Evolutionary conservation across 2,888 invertebrate genomes (phyloP).

Genomic region (Folsomia manolachei): DNA sequence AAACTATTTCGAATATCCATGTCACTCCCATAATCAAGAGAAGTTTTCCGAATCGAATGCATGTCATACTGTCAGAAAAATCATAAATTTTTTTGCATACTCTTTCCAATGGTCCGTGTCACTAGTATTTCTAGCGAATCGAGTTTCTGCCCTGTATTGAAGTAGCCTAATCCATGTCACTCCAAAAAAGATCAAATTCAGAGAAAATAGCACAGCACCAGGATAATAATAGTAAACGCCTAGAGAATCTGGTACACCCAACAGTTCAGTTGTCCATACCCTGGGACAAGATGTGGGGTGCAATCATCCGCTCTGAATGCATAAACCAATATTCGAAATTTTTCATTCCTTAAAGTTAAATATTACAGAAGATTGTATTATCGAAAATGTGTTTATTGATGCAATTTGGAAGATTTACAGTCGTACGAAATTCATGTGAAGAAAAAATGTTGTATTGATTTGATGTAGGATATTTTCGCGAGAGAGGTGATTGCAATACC

Average conservation of each 20-base stretch:
- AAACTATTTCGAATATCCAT: conserved; percentile 40
- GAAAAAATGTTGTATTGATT: no score
- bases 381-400: no score
- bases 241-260: conserved; percentile 21
- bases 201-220: conserved; percentile 26
- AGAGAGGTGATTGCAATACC: no score
- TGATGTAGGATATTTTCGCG: no score
- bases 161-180: conserved; percentile 39
- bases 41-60: conserved; percentile 34
- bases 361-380: no score
- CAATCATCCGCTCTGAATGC: conserved; percentile 29
- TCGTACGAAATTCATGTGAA: no score
- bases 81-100: no score
- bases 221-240: conserved; percentile 44
- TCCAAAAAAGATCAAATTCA: conserved; percentile 35
- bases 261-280: conserved; percentile 34
- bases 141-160: conserved; percentile 29
- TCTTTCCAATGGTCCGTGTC: conserved; percentile 27
- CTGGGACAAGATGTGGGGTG: conserved; percentile 29
- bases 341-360: no score
- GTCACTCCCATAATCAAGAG: conserved; percentile 43
- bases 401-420: no score
- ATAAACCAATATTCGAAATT: no score
- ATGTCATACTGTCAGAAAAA: no score
- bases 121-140: conserved; percentile 30